Evolutionary conservation across 2,888 invertebrate species (phyloP), one percentile per base, ranked within the genome.

Genomic region (Brenthis ino): DNA sequence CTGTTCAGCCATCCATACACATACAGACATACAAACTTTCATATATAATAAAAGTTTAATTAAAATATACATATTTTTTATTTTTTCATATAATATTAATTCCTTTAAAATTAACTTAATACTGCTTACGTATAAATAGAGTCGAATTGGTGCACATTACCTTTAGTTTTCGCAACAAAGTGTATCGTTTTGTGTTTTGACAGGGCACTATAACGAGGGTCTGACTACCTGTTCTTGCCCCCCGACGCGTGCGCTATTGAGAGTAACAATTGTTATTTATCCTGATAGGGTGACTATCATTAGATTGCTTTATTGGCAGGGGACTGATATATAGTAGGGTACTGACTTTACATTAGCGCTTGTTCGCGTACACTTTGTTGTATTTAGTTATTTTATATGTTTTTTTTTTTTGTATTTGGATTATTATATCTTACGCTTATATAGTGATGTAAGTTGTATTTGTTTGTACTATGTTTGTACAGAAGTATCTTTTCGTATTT

Each of bases 261-360:
- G 65, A 56, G 56, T 58, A 60, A 65, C 65, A 54, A 68, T 60
- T 24, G 58, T 57, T 54, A 69, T 69, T 69, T 69, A 69, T 60
- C 57, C 69, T 48, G 48, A 28, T 54, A 60, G 60, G 58, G 58
- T 61, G 54, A 51, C 57, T 57, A 65, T 56, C 50, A 54, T 53
- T 63, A 53, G 50, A 63, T 57, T 65, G 57, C 50, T 61, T 61
- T 57, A 60, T 57, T 65, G 69, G 28, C 54, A 57, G 13, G 43
- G 65, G 55, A 51, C 51, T 69, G 56, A 56, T 57, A 6, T 63
- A 61, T 57, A 54, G 54, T 43, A 48, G 54, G 50, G 12, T 50
- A 60, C 28, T 60, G 33, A 28, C 50, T 60, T 57, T 60, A 33
- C 28, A 12, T 60, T 47, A 60, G 48, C 28, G 33, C n/a, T 11